These are phyloP conservation scores for Caenorhabditis angaria DNA, from an alignment of 2,888 invertebrate species.

Conservation along the genomic window DNA sequence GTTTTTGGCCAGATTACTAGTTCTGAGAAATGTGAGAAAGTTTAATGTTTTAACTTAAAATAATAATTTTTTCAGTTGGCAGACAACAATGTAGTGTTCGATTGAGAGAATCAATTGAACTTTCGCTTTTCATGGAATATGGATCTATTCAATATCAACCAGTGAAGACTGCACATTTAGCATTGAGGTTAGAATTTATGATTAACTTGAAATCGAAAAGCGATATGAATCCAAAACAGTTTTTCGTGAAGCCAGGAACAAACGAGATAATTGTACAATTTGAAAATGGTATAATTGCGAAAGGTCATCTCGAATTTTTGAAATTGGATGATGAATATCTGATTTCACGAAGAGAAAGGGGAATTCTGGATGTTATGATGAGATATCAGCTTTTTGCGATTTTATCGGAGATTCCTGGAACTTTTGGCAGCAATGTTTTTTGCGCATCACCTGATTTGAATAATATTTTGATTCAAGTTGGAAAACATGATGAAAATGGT, in stretches of 20 bases:
- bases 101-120: too few species aligned
- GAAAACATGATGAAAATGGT: slow-evolving; percentile 4
- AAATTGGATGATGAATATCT: slow-evolving; percentile 19
- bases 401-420: slow-evolving; percentile 17
- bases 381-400: background rate
- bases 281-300: slow-evolving; percentile 1
- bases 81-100: too few species aligned
- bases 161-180: too few species aligned
- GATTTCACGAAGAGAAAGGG: background rate
- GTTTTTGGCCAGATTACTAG: too few species aligned
- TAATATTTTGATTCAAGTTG: slow-evolving; percentile 24
- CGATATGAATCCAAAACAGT: background rate
- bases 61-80: too few species aligned
- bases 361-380: background rate
- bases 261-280: background rate
- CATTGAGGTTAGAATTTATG: background rate
- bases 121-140: background rate
- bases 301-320: slow-evolving; percentile 27
- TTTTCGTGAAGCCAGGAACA: background rate
- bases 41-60: too few species aligned
- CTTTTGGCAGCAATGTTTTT: slow-evolving; percentile 18
- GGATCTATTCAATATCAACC: too few species aligned
- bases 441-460: slow-evolving; percentile 21
- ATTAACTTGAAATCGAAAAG: background rate
- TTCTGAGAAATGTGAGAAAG: too few species aligned